phyloP scores from a whole-genome alignment of 2,888 invertebrate genomes.

The Sialis fuliginosa region DNA sequence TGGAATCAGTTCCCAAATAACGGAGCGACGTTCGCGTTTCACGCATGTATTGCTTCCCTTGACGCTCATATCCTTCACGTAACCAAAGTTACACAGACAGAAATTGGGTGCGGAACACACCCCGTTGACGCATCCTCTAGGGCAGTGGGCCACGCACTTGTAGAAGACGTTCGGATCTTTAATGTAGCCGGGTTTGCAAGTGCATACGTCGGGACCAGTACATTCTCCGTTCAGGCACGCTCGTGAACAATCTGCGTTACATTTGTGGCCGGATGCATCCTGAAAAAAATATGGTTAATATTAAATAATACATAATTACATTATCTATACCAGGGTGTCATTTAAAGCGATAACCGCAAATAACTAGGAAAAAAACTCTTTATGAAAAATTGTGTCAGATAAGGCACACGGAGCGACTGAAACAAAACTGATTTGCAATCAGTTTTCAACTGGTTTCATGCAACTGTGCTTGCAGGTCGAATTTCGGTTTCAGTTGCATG shows the following conservation, averaged over 20 bases:
- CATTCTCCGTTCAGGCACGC: conserved; percentile 34
- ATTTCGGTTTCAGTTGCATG: too few relatives aligned
- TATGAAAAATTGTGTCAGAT: too few relatives aligned
- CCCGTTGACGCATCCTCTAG: conserved; percentile 56
- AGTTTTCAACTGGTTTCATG: too few relatives aligned
- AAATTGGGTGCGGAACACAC: conserved; percentile 53
- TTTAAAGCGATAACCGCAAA: too few relatives aligned
- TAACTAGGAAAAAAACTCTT: too few relatives aligned
- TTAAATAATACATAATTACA: too few relatives aligned
- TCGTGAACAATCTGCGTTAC: conserved; percentile 25
- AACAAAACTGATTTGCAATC: too few relatives aligned
- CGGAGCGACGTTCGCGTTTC: conserved; percentile 24
- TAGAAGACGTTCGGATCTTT: conserved; percentile 17
- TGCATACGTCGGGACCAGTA: conserved; percentile 23
- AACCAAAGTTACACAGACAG: conserved; percentile 57
- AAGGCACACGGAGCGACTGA: too few relatives aligned
- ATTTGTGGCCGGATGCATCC: conserved; percentile 15
- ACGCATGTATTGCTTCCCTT: conserved; percentile 47
- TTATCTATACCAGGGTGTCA: too few relatives aligned
- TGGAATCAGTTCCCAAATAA: conserved; percentile 22
- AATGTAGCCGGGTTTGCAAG: conserved; percentile 15
- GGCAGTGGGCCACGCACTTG: conserved; percentile 37
- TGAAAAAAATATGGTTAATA: too few relatives aligned
- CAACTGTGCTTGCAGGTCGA: too few relatives aligned
- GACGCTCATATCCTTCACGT: conserved; percentile 37